Conservation (phyloP, 2,888 invertebrate genomes). For the Lordiphosa andalusiaca region DNA sequence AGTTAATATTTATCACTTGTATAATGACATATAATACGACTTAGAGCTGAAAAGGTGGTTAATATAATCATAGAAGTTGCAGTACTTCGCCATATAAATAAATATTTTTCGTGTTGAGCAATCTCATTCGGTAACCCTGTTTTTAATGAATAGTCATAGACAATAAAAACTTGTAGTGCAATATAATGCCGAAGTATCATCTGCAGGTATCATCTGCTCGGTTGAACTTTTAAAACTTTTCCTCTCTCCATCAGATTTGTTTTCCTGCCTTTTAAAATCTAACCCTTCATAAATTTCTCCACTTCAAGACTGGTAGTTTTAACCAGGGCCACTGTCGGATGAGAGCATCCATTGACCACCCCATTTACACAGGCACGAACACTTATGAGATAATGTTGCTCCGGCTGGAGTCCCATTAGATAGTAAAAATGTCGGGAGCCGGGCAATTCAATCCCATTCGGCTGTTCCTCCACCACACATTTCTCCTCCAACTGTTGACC, state of each 20-base stretch:
- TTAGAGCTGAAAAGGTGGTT: neutral
- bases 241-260: neutral
- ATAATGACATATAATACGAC: constrained; percentile 10
- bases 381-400: constrained; percentile 63
- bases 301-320: constrained; percentile 43
- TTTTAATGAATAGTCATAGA: no score
- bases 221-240: no score
- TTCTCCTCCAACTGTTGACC: constrained; percentile 51
- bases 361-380: constrained; percentile 71
- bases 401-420: constrained; percentile 46
- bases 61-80: neutral
- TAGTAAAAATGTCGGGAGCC: constrained; percentile 52
- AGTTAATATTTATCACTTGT: constrained; percentile 30
- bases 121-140: no score
- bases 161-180: no score
- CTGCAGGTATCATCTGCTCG: no score
- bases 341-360: constrained; percentile 73
- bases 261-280: neutral
- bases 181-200: no score
- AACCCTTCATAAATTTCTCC: constrained; percentile 43
- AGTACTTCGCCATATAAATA: no score
- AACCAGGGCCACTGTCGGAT: constrained; percentile 55
- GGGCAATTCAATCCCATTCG: constrained; percentile 45
- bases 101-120: no score
- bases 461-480: constrained; percentile 53